Evolutionary conservation across 1,140 invertebrate species (phyloP).

Genomic region (Lepidurus couesii): DNA sequence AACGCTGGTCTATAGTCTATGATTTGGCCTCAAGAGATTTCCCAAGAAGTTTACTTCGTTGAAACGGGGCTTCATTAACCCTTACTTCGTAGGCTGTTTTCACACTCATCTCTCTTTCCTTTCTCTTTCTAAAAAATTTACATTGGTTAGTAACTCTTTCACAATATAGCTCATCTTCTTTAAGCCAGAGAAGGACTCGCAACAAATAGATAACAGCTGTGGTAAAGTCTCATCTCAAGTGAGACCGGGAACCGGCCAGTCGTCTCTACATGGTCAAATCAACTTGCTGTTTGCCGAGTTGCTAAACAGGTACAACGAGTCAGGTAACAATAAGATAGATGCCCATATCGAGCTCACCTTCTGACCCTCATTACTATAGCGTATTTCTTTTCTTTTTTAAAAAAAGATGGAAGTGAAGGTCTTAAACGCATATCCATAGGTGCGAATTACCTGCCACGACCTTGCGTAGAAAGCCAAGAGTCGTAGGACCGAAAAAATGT

Average conservation of each 20-base stretch:
- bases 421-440: neutral
- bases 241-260: neutral
- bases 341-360: slow-evolving; percentile 2
- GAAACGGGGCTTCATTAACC: no score
- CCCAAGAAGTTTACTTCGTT: no score
- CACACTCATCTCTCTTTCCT: no score
- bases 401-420: neutral
- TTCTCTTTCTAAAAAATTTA: no score
- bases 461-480: neutral
- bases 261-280: neutral
- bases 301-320: neutral
- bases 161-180: no score
- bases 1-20: no score
- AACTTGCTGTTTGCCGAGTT: neutral
- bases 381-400: neutral
- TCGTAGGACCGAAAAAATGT: neutral
- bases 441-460: slow-evolving; percentile 13
- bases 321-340: neutral
- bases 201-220: neutral
- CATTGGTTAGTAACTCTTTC: no score
- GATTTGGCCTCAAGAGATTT: no score
- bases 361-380: neutral
- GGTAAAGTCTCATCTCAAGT: neutral
- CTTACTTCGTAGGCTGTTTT: no score
- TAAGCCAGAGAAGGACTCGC: no score